phyloP scores from a whole-genome alignment of 2,113 vertebrate species.

The Brevimyrus niger region DNA sequence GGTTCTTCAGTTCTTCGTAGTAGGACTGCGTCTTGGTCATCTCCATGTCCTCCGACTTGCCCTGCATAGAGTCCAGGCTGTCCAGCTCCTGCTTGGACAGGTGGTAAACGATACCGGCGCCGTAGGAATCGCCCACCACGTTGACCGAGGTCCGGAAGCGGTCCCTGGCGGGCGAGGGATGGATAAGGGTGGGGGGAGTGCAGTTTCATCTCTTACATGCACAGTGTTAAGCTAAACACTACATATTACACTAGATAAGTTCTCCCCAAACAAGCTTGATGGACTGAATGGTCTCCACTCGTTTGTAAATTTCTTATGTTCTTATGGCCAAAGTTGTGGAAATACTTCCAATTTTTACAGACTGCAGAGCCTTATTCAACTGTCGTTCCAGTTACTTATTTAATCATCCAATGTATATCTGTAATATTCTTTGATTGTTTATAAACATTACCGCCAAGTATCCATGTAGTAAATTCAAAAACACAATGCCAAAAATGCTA shows the following conservation, averaged over 20 bases:
- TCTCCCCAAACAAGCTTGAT: too few species aligned
- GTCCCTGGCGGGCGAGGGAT: conserved; percentile 63
- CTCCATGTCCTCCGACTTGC: conserved; percentile 83
- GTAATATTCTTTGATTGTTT: too few species aligned
- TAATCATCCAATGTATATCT: too few species aligned
- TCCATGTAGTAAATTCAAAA: too few species aligned
- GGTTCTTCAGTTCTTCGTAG: conserved; percentile 94
- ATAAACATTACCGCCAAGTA: too few species aligned
- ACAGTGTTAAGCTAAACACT: not conserved
- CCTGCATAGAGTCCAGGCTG: conserved; percentile 75
- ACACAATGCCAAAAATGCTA: too few species aligned
- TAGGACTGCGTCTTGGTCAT: conserved; percentile 91
- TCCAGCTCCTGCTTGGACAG: conserved; percentile 91
- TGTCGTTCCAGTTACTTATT: too few species aligned
- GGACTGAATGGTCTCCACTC: too few species aligned
- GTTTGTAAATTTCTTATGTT: too few species aligned
- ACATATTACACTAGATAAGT: not conserved
- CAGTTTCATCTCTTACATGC: not conserved
- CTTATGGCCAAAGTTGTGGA: too few species aligned
- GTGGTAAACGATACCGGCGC: conserved; percentile 95
- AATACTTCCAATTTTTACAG: too few species aligned
- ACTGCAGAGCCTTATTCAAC: too few species aligned
- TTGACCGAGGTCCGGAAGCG: conserved; percentile 98
- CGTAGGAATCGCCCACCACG: conserved; percentile 94
- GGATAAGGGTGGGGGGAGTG: not conserved